phyloP scores from a whole-genome alignment of 2,888 invertebrate species.

The Leucoma salicis region DNA sequence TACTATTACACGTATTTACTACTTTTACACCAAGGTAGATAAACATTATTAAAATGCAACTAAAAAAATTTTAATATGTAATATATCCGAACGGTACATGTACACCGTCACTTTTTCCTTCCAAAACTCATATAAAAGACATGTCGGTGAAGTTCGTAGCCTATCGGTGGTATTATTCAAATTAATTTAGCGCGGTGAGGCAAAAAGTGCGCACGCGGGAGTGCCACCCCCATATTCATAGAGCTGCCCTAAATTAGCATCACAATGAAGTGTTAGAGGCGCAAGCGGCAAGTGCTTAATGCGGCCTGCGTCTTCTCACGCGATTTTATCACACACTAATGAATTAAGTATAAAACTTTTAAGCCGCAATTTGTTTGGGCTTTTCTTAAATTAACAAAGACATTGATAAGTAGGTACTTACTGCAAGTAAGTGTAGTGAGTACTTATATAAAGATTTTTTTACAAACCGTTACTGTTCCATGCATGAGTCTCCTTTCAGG shows the following conservation, averaged over 20 bases:
- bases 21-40: too few species aligned
- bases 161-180: conserved; percentile 79
- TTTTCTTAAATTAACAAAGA: conserved; percentile 45
- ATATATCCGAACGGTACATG: too few species aligned
- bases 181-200: conserved; percentile 77
- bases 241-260: conserved; percentile 79
- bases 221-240: conserved; percentile 76
- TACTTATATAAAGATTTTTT: too few species aligned
- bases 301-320: conserved; percentile 70
- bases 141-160: conserved; percentile 66
- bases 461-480: too few species aligned
- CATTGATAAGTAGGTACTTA: too few species aligned
- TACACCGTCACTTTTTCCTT: conserved; percentile 52
- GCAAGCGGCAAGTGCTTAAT: conserved; percentile 71
- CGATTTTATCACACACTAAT: conserved; percentile 71
- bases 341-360: conserved; percentile 71
- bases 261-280: conserved; percentile 77
- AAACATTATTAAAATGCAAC: too few species aligned
- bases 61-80: too few species aligned
- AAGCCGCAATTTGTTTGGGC: conserved; percentile 61
- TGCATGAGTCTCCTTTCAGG: too few species aligned
- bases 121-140: conserved; percentile 76
- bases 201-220: conserved; percentile 72
- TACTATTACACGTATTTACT: too few species aligned
- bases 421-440: too few species aligned